Conservation (phyloP, 2,797 vertebrate genomes). For the Megalops cyprinoides region DNA sequence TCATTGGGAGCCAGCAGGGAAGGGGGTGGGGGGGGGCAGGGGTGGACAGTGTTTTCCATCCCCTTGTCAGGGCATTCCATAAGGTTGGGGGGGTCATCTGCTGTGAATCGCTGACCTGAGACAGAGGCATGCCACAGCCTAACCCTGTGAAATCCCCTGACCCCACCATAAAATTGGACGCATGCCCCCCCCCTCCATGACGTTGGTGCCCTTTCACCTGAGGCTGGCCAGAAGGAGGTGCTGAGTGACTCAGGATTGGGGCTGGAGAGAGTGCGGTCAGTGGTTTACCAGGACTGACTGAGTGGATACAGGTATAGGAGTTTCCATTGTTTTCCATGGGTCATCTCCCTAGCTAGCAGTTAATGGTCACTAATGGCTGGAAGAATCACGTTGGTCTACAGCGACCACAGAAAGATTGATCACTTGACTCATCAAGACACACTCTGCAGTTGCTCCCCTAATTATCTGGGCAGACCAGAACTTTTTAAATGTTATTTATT, state of each 20-base stretch:
- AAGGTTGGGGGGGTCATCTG: constrained; percentile 34
- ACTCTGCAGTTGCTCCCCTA: background rate
- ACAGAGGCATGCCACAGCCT: constrained; percentile 45
- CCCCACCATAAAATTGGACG: constrained; percentile 51
- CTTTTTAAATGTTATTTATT: constrained; percentile 13
- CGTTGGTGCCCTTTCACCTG: constrained; percentile 48
- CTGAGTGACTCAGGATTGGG: constrained; percentile 32
- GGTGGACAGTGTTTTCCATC: too few relatives aligned
- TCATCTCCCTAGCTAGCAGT: constrained; percentile 19
- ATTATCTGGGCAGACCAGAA: background rate
- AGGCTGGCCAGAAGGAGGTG: background rate
- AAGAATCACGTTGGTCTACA: background rate
- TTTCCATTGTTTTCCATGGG: background rate
- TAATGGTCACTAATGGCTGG: background rate
- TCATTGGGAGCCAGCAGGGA: too few relatives aligned
- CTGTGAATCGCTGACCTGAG: constrained; percentile 50
- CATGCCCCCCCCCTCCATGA: constrained; percentile 31
- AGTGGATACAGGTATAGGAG: background rate
- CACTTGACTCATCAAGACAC: background rate
- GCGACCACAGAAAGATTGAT: background rate
- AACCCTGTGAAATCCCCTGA: constrained; percentile 53
- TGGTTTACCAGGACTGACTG: constrained; percentile 26
- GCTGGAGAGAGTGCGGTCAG: constrained; percentile 22
- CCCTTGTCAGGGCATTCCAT: background rate
- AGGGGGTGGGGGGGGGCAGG: too few relatives aligned